Evolutionary conservation across 2,797 vertebrate species (phyloP), one percentile per base, ranked within the genome.

Genomic region (Loriculus beryllinus): DNA sequence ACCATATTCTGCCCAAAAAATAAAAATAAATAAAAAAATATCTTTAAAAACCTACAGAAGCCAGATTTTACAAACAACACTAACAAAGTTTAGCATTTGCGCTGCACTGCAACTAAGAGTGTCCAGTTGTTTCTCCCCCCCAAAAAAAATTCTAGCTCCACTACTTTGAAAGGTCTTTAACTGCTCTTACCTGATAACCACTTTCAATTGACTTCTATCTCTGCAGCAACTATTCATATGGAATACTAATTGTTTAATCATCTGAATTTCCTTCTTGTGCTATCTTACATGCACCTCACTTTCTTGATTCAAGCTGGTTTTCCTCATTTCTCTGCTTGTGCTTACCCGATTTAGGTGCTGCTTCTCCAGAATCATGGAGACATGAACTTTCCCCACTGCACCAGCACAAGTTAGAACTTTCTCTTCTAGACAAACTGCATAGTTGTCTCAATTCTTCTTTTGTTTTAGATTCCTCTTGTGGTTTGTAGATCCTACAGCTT

Each of bases 301-400:
- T 77, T 26, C 43, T 76, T 33, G 35, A 54, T 29, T 88, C 29
- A 33, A 47, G 47, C 9, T 59, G 19, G 2, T 87, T 77, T 72
- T 45, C 74, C 35, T 47, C 12, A 37, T 33, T 82, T 72, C n/a
- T 45, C 42, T 43, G 40, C 48, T 40, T 59, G 19, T 22, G 22
- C 25, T 56, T 60, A 77, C n/a, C 40, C 26, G 35, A 1, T 43
- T 71, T 40, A 43, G 33, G 37, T 48, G 31, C 15, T 80, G 63
- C 29, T 35, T 33, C 28, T 60, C 33, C 45, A 49, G 33, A 52
- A 16, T 7, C 25, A 14, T 2, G 6, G 45, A 26, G 31, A 60
- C 8, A 10, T 0, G 3, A 43, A 12, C 29, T 10, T 63, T 19
- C 22, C 64, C 33, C 2, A 2, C 31, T 25, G 40, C 4, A 23